A percentile compares a stretch with the other conserved stretches of the same genome.
Evolutionary conservation across 2,797 vertebrate species (phyloP).

Genomic region (Pipistrellus nathusii): DNA sequence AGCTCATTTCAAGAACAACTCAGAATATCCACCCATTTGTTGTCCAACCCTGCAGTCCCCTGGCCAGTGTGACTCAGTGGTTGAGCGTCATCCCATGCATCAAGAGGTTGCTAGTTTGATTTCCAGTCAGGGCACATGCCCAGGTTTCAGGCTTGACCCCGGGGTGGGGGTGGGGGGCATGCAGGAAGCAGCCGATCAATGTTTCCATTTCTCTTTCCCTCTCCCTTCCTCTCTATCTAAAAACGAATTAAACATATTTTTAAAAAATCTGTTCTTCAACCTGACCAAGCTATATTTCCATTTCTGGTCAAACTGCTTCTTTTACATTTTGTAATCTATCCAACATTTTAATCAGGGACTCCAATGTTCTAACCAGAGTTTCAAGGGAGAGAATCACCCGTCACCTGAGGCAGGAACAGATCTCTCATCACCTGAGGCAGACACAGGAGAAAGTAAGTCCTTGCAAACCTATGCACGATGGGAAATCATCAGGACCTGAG

Average conservation of each 20-base stretch:
- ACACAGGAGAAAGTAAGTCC: neutral
- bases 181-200: too few relatives aligned
- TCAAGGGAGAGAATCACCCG: neutral
- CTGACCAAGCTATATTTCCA: neutral
- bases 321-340: neutral
- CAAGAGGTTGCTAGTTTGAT: too few relatives aligned
- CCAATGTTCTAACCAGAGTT: neutral
- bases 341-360: neutral
- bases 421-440: neutral
- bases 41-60: neutral
- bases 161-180: too few relatives aligned
- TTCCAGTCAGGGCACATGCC: too few relatives aligned
- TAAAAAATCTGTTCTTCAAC: neutral
- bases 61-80: too few relatives aligned
- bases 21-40: neutral
- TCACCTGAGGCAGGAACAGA: neutral
- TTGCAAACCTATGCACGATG: accelerated
- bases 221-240: too few relatives aligned
- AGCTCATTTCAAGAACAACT: neutral
- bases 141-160: too few relatives aligned
- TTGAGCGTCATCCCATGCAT: too few relatives aligned
- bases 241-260: too few relatives aligned
- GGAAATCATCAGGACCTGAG: neutral
- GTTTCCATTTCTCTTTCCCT: too few relatives aligned
- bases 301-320: neutral